A percentile compares a stretch with the other conserved stretches of the same genome.
phyloP scores from a whole-genome alignment of 2,888 invertebrate genomes.

The Caenorhabditis wallacei region DNA sequence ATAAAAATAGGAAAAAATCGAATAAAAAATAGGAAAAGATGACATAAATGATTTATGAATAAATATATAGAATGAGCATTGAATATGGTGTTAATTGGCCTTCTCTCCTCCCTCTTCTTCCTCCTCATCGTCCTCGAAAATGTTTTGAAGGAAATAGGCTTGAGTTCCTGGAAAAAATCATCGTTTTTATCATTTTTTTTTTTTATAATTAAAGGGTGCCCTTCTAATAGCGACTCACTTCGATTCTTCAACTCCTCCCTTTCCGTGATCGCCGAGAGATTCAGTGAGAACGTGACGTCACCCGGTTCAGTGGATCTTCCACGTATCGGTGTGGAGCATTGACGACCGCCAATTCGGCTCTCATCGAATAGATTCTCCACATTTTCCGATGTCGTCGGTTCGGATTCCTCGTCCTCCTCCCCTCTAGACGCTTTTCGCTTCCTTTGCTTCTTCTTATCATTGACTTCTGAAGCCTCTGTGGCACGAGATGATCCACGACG shows the following conservation, averaged over 20 bases:
- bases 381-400: neutral
- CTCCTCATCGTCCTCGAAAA: conserved; percentile 49
- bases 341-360: conserved; percentile 31
- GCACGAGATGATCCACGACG: conserved; percentile 13
- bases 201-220: neutral
- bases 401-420: neutral
- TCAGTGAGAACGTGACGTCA: conserved; percentile 49
- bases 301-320: neutral
- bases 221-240: conserved; percentile 25
- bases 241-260: conserved; percentile 33
- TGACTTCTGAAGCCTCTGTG: conserved; percentile 6
- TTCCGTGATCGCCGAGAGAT: conserved; percentile 51
- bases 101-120: conserved; percentile 14
- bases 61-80: too few species aligned
- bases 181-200: too few species aligned
- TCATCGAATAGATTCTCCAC: conserved; percentile 38
- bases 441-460: neutral
- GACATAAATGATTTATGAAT: too few species aligned
- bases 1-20: too few species aligned
- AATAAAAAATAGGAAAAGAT: neutral
- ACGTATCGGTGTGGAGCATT: conserved; percentile 57
- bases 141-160: conserved; percentile 16
- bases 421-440: conserved; percentile 18
- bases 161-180: conserved; percentile 52
- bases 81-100: too few species aligned